These are phyloP conservation scores for Acanthisitta chloris DNA, from an alignment of 2,113 vertebrate genomes.

Conservation along the genomic window DNA sequence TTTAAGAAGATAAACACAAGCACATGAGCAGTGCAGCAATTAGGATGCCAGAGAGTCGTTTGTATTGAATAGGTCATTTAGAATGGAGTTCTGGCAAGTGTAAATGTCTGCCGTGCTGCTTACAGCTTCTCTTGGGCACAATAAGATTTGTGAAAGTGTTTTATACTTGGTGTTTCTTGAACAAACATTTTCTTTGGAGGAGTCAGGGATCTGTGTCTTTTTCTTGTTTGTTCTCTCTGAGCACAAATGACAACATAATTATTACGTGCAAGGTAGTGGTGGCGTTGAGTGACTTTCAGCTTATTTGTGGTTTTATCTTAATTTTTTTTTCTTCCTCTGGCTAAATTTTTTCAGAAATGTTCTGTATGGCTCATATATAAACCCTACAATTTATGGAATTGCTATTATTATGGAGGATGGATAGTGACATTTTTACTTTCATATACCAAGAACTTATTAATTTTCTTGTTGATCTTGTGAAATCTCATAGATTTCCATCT, in stretches of 20 bases:
- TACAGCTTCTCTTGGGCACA: constrained; percentile 56
- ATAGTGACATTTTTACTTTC: background rate
- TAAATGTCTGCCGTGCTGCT: constrained; percentile 19
- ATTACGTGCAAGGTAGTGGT: background rate
- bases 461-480: background rate
- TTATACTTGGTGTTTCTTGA: constrained; percentile 55
- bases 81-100: constrained; percentile 49
- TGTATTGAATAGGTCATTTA: constrained; percentile 39
- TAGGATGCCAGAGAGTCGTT: constrained; percentile 3
- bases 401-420: background rate
- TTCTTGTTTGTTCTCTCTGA: constrained; percentile 33
- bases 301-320: background rate
- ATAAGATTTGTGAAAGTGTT: constrained; percentile 59
- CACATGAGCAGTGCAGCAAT: background rate
- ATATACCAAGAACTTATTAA: background rate
- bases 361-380: background rate
- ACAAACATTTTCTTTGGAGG: constrained; percentile 55
- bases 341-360: background rate
- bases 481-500: background rate
- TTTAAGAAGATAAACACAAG: background rate
- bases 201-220: background rate
- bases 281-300: constrained; percentile 21
- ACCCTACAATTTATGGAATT: background rate
- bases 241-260: constrained; percentile 14
- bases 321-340: background rate